A percentile compares a stretch with the other conserved stretches of the same genome.
Evolutionary conservation across 2,113 vertebrate species (phyloP).

Genomic region (Syngnathus floridae): DNA sequence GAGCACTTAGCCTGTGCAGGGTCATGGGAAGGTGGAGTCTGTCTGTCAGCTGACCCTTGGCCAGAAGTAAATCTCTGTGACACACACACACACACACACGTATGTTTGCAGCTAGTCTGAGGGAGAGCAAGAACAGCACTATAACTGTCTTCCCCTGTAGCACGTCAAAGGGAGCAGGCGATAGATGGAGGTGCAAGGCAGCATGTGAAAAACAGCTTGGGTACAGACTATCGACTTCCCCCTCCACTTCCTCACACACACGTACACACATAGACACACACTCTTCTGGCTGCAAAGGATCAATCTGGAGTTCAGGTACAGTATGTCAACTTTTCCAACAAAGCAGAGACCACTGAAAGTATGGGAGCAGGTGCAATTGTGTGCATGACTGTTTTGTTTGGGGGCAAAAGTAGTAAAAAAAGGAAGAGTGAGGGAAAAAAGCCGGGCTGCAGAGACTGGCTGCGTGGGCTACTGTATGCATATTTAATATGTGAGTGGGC

Average conservation of each 20-base stretch:
- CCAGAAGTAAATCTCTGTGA: neutral
- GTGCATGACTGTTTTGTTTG: neutral
- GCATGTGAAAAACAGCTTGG: slow-evolving; percentile 36
- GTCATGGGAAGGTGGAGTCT: neutral
- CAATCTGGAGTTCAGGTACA: slow-evolving; percentile 42
- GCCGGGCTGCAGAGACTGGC: slow-evolving; percentile 1
- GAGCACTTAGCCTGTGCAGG: neutral
- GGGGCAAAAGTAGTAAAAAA: slow-evolving; percentile 5
- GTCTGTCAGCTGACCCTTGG: neutral
- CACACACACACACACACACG: neutral
- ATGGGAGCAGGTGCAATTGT: slow-evolving; percentile 1
- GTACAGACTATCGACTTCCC: slow-evolving; percentile 22
- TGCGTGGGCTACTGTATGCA: slow-evolving; percentile 58
- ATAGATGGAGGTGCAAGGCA: slow-evolving; percentile 34
- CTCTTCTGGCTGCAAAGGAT: slow-evolving; percentile 21
- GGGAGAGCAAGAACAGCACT: slow-evolving; percentile 21
- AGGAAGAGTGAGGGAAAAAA: neutral
- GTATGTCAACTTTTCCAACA: slow-evolving; percentile 28
- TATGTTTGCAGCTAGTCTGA: neutral
- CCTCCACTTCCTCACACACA: slow-evolving; percentile 10
- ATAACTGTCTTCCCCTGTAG: slow-evolving; percentile 24
- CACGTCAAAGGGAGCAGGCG: slow-evolving; percentile 46
- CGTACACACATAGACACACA: neutral
- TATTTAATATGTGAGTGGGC: slow-evolving; percentile 60
- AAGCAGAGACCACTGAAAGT: slow-evolving; percentile 10